Percentiles rank a stretch among this genome's conserved stretches.
These are phyloP conservation scores for Branchipolynoe longqiensis DNA, from an alignment of 2,888 invertebrate species.

Conservation along the genomic window DNA sequence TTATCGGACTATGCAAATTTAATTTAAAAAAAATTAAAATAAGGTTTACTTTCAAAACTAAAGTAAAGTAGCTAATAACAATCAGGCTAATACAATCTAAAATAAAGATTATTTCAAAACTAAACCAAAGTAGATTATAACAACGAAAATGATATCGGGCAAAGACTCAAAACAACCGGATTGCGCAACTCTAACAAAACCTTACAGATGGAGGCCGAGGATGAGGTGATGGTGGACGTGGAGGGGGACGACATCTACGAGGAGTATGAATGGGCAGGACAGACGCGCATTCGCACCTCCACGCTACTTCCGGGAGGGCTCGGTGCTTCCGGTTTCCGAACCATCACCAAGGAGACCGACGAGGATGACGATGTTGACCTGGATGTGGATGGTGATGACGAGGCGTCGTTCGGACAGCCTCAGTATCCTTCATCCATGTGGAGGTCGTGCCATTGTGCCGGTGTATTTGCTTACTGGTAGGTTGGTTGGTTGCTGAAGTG, in stretches of 20 bases:
- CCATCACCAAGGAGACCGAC: constrained; percentile 77
- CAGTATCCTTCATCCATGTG: constrained; percentile 90
- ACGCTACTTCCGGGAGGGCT: constrained; percentile 79
- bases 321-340: constrained; percentile 75
- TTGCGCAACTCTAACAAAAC: not conserved
- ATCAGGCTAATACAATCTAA: too few species aligned
- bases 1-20: too few species aligned
- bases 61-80: too few species aligned
- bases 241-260: constrained; percentile 87
- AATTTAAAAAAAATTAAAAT: too few species aligned
- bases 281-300: constrained; percentile 85
- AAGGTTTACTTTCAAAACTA: too few species aligned
- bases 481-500: too few species aligned
- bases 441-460: too few species aligned
- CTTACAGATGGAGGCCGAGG: constrained; percentile 66
- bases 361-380: constrained; percentile 88
- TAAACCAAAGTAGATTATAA: too few species aligned
- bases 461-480: too few species aligned
- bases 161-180: too few species aligned
- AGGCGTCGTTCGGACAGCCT: constrained; percentile 90
- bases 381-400: constrained; percentile 93
- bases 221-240: constrained; percentile 51
- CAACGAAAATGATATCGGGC: too few species aligned
- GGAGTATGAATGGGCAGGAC: constrained; percentile 96
- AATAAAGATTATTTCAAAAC: too few species aligned